Evolutionary conservation across 2,888 invertebrate genomes (phyloP).

Genomic region (Thera britannica): DNA sequence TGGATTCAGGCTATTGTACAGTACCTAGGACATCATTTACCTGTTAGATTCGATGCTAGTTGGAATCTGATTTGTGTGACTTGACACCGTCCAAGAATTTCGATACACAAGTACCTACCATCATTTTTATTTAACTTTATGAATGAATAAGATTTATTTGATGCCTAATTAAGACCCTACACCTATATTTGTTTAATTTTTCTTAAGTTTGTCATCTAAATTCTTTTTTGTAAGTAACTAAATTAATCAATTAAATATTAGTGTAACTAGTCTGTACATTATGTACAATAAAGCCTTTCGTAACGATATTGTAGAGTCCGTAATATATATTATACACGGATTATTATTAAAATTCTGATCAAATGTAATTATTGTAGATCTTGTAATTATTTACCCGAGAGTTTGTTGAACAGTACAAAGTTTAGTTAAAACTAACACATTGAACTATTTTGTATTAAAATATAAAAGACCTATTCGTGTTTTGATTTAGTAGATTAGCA

Average conservation of each 20-base stretch:
- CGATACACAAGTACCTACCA: slow-evolving; percentile 26
- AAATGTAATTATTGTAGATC: slow-evolving; percentile 42
- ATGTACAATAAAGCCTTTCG: slow-evolving; percentile 28
- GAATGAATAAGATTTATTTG: slow-evolving; percentile 32
- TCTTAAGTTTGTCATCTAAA: slow-evolving; percentile 39
- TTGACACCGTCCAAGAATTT: slow-evolving; percentile 47
- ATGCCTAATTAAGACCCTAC: slow-evolving; percentile 37
- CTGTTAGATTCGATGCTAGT: slow-evolving; percentile 64
- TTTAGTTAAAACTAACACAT: slow-evolving; percentile 73
- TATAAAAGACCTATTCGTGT: slow-evolving; percentile 80
- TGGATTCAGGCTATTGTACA: slow-evolving; percentile 63
- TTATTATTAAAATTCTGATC: not conserved
- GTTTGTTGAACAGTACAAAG: slow-evolving; percentile 66
- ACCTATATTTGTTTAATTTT: slow-evolving; percentile 32
- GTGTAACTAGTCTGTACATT: slow-evolving; percentile 23
- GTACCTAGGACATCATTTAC: slow-evolving; percentile 62
- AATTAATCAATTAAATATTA: slow-evolving; percentile 9
- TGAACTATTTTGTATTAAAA: slow-evolving; percentile 79
- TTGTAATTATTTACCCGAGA: slow-evolving; percentile 50
- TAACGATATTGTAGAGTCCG: slow-evolving; percentile 30
- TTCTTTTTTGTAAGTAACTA: slow-evolving; percentile 44
- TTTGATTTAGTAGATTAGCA: slow-evolving; percentile 84
- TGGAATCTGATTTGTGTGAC: slow-evolving; percentile 71
- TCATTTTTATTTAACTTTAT: slow-evolving; percentile 20
- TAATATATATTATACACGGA: not conserved